phyloP scores from a whole-genome alignment of 2,113 vertebrate genomes.

The Progne subis region DNA sequence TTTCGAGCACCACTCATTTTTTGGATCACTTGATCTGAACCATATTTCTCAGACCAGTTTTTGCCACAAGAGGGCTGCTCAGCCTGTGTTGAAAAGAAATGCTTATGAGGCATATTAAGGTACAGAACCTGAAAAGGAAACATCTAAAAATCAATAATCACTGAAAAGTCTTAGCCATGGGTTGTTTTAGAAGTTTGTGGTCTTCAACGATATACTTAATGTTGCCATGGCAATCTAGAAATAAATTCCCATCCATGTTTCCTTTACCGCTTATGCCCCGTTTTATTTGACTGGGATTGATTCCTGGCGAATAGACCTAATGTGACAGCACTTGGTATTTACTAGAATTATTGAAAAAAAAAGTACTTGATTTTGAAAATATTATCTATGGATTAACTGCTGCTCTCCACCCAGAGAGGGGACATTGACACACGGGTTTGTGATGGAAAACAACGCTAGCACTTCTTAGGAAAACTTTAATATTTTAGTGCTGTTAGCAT shows the following conservation, averaged over 20 bases:
- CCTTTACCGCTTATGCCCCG: background rate
- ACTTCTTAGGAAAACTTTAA: background rate
- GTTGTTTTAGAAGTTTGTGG: background rate
- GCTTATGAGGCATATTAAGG: background rate
- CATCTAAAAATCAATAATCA: background rate
- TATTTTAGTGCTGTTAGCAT: background rate
- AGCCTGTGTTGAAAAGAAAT: background rate
- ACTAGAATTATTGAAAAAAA: background rate
- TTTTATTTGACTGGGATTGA: background rate
- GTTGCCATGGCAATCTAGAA: background rate
- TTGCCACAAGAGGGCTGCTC: background rate
- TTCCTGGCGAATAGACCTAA: background rate
- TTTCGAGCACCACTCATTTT: background rate
- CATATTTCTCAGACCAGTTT: background rate
- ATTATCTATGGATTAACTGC: background rate
- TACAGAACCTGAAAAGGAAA: background rate
- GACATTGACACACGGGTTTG: fast-evolving
- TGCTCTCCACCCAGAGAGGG: background rate
- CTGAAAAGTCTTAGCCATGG: background rate
- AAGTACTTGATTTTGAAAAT: background rate
- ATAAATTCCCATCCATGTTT: background rate
- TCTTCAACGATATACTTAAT: background rate
- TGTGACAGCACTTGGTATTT: background rate
- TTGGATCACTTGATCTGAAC: background rate
- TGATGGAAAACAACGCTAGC: background rate